Percentiles rank a stretch among this genome's conserved stretches.
phyloP scores from a whole-genome alignment of 1,140 invertebrate genomes.

The Drosophila novamexicana region DNA sequence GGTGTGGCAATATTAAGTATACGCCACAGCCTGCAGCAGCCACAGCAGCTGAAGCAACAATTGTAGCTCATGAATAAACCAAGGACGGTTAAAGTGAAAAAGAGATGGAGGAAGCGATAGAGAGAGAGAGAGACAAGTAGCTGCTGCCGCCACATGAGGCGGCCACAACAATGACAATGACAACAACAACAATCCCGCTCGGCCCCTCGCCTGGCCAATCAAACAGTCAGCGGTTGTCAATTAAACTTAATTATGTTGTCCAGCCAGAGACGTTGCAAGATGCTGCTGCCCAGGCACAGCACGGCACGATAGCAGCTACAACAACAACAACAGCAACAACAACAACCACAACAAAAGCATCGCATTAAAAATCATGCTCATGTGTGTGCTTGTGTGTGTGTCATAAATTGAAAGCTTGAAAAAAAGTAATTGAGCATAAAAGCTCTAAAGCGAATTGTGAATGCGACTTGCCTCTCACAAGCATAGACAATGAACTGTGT shows the following conservation, averaged over 20 bases:
- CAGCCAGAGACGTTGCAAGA: constrained; percentile 39
- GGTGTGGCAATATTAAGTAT: constrained; percentile 19
- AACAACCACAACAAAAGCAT: constrained; percentile 9
- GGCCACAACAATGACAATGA: not conserved
- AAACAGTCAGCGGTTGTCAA: constrained; percentile 63
- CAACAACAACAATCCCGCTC: not conserved
- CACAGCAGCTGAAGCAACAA: constrained; percentile 15
- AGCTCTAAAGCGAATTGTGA: constrained; percentile 31
- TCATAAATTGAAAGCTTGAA: constrained; percentile 41
- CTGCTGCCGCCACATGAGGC: constrained; percentile 6
- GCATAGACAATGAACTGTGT: constrained; percentile 16
- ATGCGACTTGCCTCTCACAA: constrained; percentile 21
- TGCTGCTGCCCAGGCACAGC: constrained; percentile 15
- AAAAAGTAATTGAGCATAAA: constrained; percentile 51
- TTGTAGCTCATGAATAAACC: constrained; percentile 21
- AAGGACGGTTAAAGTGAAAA: constrained; percentile 1
- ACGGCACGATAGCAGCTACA: not conserved
- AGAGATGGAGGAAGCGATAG: not conserved
- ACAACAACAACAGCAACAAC: not conserved
- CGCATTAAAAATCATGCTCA: constrained; percentile 33
- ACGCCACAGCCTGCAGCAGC: constrained; percentile 4
- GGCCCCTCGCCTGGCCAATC: constrained; percentile 36
- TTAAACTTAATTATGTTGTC: constrained; percentile 64
- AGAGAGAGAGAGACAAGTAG: not conserved
- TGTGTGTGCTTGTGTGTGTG: constrained; percentile 8